Percentiles rank a stretch among this genome's conserved stretches.
Conservation (phyloP, 1,140 invertebrate species). For the Bombus confusus region DNA sequence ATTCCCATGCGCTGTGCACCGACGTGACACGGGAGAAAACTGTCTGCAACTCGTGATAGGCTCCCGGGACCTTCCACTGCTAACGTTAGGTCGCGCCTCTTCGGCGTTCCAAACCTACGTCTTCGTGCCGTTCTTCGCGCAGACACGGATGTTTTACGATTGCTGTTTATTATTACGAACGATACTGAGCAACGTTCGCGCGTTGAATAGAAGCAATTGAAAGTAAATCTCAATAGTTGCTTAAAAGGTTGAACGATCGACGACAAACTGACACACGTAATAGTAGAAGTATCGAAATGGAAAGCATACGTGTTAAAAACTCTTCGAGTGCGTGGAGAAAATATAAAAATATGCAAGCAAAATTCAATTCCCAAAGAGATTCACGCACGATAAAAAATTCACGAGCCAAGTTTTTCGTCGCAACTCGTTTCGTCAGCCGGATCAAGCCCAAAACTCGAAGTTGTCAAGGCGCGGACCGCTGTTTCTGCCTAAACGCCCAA, state of each 20-base stretch:
- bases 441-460: not conserved
- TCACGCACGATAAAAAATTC: not conserved
- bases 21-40: not conserved
- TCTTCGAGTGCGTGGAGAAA: too few relatives aligned
- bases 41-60: not conserved
- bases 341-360: too few relatives aligned
- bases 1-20: not conserved
- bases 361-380: too few relatives aligned
- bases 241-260: not conserved
- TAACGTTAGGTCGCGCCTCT: not conserved
- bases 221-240: not conserved
- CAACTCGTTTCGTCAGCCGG: too few relatives aligned
- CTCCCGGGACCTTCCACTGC: not conserved
- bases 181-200: too few relatives aligned
- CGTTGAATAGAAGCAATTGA: not conserved
- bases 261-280: too few relatives aligned
- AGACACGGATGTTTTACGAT: not conserved
- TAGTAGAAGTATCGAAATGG: too few relatives aligned
- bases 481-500: not conserved
- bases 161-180: not conserved
- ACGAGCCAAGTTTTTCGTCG: not conserved
- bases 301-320: too few relatives aligned
- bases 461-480: not conserved
- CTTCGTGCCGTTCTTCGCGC: not conserved
- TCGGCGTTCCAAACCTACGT: constrained; percentile 26